Base-by-base conservation (phyloP, 2,888 invertebrate genomes). In the Drosophila anomalipes region DNA sequence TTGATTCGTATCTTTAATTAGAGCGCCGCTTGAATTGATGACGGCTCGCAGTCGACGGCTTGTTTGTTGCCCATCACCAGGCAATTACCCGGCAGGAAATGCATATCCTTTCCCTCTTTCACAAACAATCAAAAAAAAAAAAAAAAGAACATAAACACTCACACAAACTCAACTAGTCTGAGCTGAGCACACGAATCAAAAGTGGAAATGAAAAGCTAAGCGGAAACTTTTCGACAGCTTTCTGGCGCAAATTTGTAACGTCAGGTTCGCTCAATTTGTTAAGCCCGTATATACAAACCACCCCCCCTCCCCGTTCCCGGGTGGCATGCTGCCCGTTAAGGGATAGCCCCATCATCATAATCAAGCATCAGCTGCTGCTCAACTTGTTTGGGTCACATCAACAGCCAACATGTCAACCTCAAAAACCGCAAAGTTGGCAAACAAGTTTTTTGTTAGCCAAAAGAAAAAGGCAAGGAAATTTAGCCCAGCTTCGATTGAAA, bases 361-460 rank as follows among this genome's bases (percentile, higher is more conserved):
- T 88, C 85, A 88, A 75, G 79, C 83, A 86, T 83, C 77, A 76
- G 85, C 79, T 81, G 83, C 81, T 81, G 87, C 82, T 83, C 63
- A 81, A 83, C 78, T 82, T 85, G 83, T 82, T 86, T 88, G 89
- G 85, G 87, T 84, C 87, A 78, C 84, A 84, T 89, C 86, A 87
- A 84, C 81, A 87, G 82, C 70, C 91, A 89, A 89, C 86, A 89
- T 89, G 89, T 89, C 88, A 91, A 89, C 89, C 83, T 82, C 88
- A 86, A 89, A 90, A 90, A 84, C 90, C 89, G 86, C 87, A 90
- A 90, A 90, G 83, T 90, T 88, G 82, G 83, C 90, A 87, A 85
- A 88, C 89, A 89, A 89, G 77, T 86, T 86, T 85, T 81, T 51
- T 28, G 47, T 47, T 47, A 74, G 51, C 60, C 33, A 44, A 56